Evolutionary conservation across 2,888 invertebrate genomes (phyloP).

Genomic region (Stratiomys singularior): DNA sequence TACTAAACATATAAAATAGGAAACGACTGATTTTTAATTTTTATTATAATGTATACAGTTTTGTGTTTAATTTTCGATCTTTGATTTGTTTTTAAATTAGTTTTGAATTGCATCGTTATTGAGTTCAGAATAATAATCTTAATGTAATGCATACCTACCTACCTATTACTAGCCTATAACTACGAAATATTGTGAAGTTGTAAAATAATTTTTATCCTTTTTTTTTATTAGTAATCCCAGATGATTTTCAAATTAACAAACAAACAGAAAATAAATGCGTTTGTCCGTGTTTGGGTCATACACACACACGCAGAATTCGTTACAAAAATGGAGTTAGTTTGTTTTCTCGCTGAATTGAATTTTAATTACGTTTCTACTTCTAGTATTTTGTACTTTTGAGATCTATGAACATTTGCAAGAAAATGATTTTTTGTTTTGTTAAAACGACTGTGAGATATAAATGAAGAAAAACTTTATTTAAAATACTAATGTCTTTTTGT

Average conservation of each 20-base stretch:
- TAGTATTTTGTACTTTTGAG: not conserved
- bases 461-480: slow-evolving; percentile 24
- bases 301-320: not conserved
- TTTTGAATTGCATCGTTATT: not conserved
- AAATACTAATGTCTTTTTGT: not conserved
- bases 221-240: not conserved
- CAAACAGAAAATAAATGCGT: not conserved
- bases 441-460: slow-evolving; percentile 20
- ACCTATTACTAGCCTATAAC: not conserved
- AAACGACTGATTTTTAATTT: slow-evolving; percentile 45
- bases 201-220: not conserved
- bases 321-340: not conserved
- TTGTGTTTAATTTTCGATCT: slow-evolving; percentile 33
- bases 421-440: slow-evolving; percentile 27
- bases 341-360: not conserved
- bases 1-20: slow-evolving; percentile 35
- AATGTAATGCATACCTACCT: slow-evolving; percentile 1
- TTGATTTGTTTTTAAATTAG: slow-evolving; percentile 19
- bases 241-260: not conserved
- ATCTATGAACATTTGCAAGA: not conserved
- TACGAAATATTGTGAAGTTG: not conserved
- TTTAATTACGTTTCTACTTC: not conserved
- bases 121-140: not conserved
- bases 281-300: not conserved
- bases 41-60: slow-evolving; percentile 29